These are phyloP conservation scores for Melanotaenia parkinsoni DNA, from an alignment of 2,797 vertebrate species.

Conservation along the genomic window DNA sequence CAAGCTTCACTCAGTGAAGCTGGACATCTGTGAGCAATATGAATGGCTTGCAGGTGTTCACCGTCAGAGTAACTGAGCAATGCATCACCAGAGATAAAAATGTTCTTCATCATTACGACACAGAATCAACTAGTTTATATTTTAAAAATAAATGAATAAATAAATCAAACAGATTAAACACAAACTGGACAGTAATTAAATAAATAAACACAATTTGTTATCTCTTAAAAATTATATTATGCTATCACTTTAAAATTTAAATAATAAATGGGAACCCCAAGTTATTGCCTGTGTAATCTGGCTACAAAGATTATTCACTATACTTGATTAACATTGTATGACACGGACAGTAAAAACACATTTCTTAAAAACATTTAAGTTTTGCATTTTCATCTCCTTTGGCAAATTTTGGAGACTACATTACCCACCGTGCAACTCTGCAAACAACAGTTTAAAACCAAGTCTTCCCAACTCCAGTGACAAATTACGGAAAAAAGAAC, in stretches of 20 bases:
- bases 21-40: constrained; percentile 8
- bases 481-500: neutral
- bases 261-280: neutral
- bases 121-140: neutral
- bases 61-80: neutral
- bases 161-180: neutral
- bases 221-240: neutral
- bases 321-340: neutral
- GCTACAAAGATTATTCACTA: neutral
- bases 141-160: neutral
- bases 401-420: neutral
- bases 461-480: neutral
- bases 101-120: neutral
- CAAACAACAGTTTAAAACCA: neutral
- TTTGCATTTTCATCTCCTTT: neutral
- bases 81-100: neutral
- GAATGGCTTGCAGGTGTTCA: constrained; percentile 11
- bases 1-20: neutral
- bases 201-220: neutral
- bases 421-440: neutral
- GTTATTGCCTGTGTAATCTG: neutral
- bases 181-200: no score
- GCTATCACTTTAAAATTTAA: neutral
- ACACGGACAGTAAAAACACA: neutral
- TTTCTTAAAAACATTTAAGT: neutral